Conservation (phyloP, 2,113 vertebrate genomes). For the Azemiops feae region DNA sequence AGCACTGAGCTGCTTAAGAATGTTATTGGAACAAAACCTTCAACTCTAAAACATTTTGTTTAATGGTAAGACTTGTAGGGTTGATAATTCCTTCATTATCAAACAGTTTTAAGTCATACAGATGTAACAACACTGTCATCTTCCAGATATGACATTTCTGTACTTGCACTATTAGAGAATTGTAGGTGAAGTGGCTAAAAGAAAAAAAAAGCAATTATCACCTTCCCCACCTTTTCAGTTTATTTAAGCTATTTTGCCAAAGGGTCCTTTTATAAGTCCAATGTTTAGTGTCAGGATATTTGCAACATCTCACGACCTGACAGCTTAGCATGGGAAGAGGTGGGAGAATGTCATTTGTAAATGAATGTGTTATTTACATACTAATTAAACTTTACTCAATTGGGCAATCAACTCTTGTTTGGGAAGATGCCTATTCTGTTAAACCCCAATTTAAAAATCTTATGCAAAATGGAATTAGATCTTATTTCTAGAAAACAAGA, state of each 20-base stretch:
- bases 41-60: background rate
- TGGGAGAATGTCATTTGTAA: conserved; percentile 56
- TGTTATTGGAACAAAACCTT: too few relatives aligned
- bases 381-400: conserved; percentile 68
- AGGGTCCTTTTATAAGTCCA: conserved; percentile 56
- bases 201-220: conserved; percentile 42
- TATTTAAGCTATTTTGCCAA: conserved; percentile 59
- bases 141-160: background rate
- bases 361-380: conserved; percentile 62
- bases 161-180: conserved; percentile 30
- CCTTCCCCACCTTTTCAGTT: conserved; percentile 48
- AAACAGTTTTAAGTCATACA: conserved; percentile 19
- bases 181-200: conserved; percentile 9
- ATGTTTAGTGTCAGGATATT: conserved; percentile 62
- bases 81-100: background rate
- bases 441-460: conserved; percentile 48
- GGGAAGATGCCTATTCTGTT: conserved; percentile 51
- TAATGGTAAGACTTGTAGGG: conserved; percentile 12
- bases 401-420: conserved; percentile 55
- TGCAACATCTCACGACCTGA: conserved; percentile 59
- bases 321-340: conserved; percentile 62
- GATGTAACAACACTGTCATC: background rate
- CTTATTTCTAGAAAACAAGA: background rate
- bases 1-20: background rate
- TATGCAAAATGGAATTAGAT: background rate